phyloP scores from a whole-genome alignment of 1,140 invertebrate genomes.

The Colletes latitarsis region DNA sequence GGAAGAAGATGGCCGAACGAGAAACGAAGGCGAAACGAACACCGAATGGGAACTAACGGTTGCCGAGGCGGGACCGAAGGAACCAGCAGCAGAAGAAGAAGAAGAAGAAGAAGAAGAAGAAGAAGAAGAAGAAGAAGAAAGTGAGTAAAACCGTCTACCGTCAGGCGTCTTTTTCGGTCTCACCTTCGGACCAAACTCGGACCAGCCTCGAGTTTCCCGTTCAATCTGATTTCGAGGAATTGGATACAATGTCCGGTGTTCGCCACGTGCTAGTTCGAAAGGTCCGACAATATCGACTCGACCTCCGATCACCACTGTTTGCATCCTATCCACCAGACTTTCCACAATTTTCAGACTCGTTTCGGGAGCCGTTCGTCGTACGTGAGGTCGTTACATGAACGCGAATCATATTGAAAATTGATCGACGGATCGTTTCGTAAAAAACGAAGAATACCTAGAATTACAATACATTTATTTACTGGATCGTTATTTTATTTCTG shows the following conservation, averaged over 20 bases:
- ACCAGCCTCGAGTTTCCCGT: not conserved
- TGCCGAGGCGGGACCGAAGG: not conserved
- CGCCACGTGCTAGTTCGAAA: constrained; percentile 14
- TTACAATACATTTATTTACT: no score
- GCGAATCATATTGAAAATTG: constrained; percentile 10
- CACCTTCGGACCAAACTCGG: constrained; percentile 2
- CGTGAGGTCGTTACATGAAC: not conserved
- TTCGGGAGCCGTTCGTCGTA: not conserved
- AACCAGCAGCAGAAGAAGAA: not conserved
- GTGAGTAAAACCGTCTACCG: not conserved
- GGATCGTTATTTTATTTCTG: no score
- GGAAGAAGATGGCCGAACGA: no score
- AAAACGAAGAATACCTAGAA: no score
- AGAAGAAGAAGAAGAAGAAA: not conserved
- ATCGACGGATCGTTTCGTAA: not conserved
- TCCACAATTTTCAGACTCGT: constrained; percentile 5
- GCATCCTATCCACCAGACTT: constrained; percentile 25
- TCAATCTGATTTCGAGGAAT: constrained; percentile 39
- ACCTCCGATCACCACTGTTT: constrained; percentile 2
- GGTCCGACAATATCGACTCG: constrained; percentile 38
- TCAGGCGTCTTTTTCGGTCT: constrained; percentile 35
- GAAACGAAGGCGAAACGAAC: not conserved
- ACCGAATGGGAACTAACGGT: not conserved
- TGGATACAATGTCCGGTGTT: constrained; percentile 35
- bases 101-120: not conserved